A percentile compares a stretch with the other conserved stretches of the same genome.
These are phyloP conservation scores for Archips crataeganus DNA, from an alignment of 2,888 invertebrate genomes.

Conservation along the genomic window DNA sequence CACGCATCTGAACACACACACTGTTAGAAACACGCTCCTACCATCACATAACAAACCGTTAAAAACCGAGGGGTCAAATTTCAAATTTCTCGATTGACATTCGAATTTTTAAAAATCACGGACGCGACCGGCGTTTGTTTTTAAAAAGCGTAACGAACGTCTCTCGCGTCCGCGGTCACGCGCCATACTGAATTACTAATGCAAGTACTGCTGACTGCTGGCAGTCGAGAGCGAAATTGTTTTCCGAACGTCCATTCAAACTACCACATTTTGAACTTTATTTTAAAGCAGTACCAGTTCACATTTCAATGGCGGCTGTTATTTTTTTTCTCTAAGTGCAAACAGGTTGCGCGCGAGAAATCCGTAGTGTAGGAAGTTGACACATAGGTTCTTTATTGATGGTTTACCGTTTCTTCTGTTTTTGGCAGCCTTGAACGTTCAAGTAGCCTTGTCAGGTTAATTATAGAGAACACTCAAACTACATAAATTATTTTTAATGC, in stretches of 20 bases:
- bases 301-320: conserved; percentile 53
- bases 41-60: conserved; percentile 40
- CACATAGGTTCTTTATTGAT: conserved; percentile 66
- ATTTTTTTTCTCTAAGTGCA: conserved; percentile 58
- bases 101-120: conserved; percentile 28
- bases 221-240: conserved; percentile 78
- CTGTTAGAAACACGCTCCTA: conserved; percentile 35
- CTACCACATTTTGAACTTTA: conserved; percentile 60
- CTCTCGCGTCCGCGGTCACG: conserved; percentile 68
- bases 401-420: conserved; percentile 53
- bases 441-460: conserved; percentile 33
- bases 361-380: conserved; percentile 69
- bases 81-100: conserved; percentile 15
- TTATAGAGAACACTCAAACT: conserved; percentile 32
- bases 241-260: conserved; percentile 61
- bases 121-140: conserved; percentile 25
- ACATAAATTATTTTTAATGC: conserved; percentile 27
- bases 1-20: conserved; percentile 32
- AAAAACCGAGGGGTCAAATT: conserved; percentile 23
- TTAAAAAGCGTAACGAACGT: conserved; percentile 54
- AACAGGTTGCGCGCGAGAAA: conserved; percentile 77
- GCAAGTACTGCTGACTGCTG: conserved; percentile 65
- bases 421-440: conserved; percentile 37
- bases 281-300: conserved; percentile 55
- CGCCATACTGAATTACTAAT: conserved; percentile 76